Evolutionary conservation across 2,797 vertebrate genomes (phyloP).

Genomic region (Sarcoramphus papa): DNA sequence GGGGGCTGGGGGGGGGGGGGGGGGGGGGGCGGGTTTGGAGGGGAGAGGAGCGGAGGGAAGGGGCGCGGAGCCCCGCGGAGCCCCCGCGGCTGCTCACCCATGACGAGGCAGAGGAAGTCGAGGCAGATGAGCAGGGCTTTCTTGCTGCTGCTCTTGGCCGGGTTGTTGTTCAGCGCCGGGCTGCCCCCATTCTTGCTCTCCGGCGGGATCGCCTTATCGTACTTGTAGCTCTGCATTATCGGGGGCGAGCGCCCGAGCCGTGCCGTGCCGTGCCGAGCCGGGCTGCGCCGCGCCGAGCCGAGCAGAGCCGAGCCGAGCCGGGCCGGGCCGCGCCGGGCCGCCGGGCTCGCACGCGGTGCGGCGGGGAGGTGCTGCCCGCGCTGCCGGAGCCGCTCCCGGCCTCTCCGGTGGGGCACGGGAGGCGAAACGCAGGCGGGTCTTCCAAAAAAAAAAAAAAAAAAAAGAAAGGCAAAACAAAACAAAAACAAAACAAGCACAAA

Average conservation of each 20-base stretch:
- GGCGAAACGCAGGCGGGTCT: slow-evolving; percentile 17
- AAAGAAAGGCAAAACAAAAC: not conserved
- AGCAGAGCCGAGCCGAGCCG: not conserved
- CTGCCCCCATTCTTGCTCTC: slow-evolving; percentile 94
- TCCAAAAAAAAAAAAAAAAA: not conserved
- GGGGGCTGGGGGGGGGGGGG: not conserved
- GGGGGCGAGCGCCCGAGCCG: slow-evolving; percentile 34
- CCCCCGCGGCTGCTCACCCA: slow-evolving; percentile 81
- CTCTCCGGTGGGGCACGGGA: slow-evolving; percentile 18
- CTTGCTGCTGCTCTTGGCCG: slow-evolving; percentile 84
- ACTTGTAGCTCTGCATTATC: slow-evolving; percentile 94
- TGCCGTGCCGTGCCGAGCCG: not conserved
- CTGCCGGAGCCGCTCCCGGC: slow-evolving; percentile 18
- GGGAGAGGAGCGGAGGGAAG: not conserved
- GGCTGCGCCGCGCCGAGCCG: not conserved
- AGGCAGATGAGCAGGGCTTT: slow-evolving; percentile 89
- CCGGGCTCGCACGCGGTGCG: not conserved
- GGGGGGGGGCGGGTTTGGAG: not conserved
- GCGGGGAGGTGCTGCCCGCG: slow-evolving; percentile 16
- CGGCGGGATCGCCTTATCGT: slow-evolving; percentile 95
- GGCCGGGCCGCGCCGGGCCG: not conserved
- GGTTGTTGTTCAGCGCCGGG: slow-evolving; percentile 87
- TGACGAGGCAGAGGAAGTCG: slow-evolving; percentile 91
- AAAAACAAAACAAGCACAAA: not conserved
- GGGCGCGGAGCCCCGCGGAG: not conserved